Conservation (phyloP, 2,113 vertebrate genomes). For the Paralichthys olivaceus region DNA sequence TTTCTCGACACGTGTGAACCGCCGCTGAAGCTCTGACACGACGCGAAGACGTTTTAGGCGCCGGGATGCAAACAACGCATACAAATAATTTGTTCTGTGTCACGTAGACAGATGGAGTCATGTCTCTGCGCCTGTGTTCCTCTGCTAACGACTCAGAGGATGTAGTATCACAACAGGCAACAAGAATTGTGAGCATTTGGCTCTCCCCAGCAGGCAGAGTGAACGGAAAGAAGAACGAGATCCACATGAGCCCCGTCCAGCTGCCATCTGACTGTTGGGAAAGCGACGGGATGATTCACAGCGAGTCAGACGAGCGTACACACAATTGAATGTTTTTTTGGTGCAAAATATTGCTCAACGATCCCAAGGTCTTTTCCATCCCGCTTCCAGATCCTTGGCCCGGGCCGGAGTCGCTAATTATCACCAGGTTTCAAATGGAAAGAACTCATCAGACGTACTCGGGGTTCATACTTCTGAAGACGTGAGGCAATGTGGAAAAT, state of each 20-base stretch:
- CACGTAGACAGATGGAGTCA: background rate
- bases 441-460: slow-evolving; percentile 56
- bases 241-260: slow-evolving; percentile 50
- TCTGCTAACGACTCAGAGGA: background rate
- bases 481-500: slow-evolving; percentile 61
- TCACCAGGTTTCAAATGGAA: slow-evolving; percentile 74
- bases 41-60: too few relatives aligned
- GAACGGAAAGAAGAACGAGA: slow-evolving; percentile 56
- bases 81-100: background rate
- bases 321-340: slow-evolving; percentile 36
- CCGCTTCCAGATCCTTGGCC: slow-evolving; percentile 58
- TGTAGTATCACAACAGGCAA: slow-evolving; percentile 33
- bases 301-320: slow-evolving; percentile 44
- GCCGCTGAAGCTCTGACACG: background rate
- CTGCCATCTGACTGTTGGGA: slow-evolving; percentile 63
- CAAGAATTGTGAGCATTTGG: slow-evolving; percentile 65
- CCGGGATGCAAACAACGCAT: background rate
- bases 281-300: slow-evolving; percentile 61
- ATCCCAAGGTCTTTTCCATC: slow-evolving; percentile 64
- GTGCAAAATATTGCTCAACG: slow-evolving; percentile 59
- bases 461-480: slow-evolving; percentile 41
- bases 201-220: slow-evolving; percentile 2
- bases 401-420: slow-evolving; percentile 58
- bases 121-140: background rate
- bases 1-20: too few relatives aligned